Evolutionary conservation across 2,797 vertebrate genomes (phyloP).

Genomic region (Manis javanica): DNA sequence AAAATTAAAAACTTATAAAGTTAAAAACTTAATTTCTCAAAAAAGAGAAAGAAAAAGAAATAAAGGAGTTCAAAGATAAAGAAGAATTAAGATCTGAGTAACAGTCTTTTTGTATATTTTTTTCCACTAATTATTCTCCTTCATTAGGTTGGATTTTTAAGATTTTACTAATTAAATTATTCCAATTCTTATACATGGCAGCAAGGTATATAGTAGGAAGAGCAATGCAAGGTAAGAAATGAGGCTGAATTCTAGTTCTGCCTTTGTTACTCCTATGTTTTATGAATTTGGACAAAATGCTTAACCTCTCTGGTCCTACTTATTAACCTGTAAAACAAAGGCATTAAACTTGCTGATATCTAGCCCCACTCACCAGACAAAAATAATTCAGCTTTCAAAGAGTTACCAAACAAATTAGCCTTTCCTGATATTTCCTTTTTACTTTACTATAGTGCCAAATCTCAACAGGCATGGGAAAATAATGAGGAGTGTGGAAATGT

Average conservation of each 20-base stretch:
- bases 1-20: too few species aligned
- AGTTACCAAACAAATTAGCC: background rate
- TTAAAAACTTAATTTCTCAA: too few species aligned
- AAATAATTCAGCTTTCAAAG: background rate
- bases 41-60: background rate
- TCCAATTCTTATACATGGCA: background rate
- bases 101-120: background rate
- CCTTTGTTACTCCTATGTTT: background rate
- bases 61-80: background rate
- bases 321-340: background rate
- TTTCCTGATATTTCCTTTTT: background rate
- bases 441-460: background rate
- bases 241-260: background rate
- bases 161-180: background rate
- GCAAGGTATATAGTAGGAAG: background rate
- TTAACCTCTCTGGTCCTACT: background rate
- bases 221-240: background rate
- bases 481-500: background rate
- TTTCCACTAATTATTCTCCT: background rate
- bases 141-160: background rate
- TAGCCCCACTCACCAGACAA: slow-evolving; percentile 17
- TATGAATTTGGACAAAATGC: background rate
- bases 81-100: background rate
- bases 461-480: background rate
- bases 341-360: background rate